These are phyloP conservation scores for Poecile montanus DNA, from an alignment of 2,797 vertebrate genomes.

Conservation along the genomic window DNA sequence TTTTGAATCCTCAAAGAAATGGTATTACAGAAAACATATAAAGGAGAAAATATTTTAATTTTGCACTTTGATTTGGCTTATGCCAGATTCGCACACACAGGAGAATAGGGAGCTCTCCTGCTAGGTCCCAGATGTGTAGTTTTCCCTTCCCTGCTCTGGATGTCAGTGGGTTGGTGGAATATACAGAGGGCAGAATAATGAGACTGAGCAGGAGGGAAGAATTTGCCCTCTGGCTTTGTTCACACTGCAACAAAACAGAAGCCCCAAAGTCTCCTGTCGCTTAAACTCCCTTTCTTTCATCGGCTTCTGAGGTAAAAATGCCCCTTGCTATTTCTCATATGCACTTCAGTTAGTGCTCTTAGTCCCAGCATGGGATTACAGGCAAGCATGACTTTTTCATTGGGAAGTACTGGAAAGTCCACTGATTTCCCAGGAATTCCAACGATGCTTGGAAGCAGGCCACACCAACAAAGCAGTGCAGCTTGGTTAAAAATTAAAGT, in stretches of 20 bases:
- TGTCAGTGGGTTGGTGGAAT: not conserved
- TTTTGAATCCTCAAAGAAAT: conserved; percentile 44
- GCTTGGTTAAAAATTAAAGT: not conserved
- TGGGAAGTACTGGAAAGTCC: not conserved
- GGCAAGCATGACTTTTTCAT: not conserved
- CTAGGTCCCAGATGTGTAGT: not conserved
- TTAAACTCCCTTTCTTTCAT: not conserved
- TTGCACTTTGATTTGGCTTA: conserved; percentile 45
- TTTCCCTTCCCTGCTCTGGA: not conserved
- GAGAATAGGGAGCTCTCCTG: not conserved
- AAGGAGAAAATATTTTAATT: conserved; percentile 55
- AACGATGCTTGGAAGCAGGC: not conserved
- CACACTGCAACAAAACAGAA: not conserved
- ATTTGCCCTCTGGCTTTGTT: not conserved
- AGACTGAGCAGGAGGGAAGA: not conserved
- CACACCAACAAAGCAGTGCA: not conserved
- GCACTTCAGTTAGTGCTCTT: not conserved
- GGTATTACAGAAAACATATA: conserved; percentile 31
- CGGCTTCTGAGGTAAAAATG: not conserved
- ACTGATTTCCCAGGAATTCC: not conserved
- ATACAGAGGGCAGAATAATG: not conserved
- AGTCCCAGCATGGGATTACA: not conserved
- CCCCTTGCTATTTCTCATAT: not conserved
- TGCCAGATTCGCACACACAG: conserved; percentile 15
- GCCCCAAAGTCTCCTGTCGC: not conserved